Evolutionary conservation across 2,797 vertebrate species (phyloP).

Genomic region (Amblyopsis hoosieri): DNA sequence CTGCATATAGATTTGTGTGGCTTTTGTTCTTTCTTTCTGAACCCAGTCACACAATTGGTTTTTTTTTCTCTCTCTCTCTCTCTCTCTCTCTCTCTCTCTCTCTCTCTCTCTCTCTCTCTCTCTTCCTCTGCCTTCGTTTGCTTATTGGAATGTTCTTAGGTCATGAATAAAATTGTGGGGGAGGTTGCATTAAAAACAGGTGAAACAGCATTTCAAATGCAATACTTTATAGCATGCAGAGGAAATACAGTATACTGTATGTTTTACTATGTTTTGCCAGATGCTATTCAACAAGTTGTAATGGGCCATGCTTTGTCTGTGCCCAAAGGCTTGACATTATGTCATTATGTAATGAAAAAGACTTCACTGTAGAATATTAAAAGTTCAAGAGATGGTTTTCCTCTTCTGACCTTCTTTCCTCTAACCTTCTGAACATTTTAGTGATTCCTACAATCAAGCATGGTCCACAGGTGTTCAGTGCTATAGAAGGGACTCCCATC

Average conservation of each 20-base stretch:
- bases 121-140: conserved; percentile 5
- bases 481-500: conserved; percentile 87
- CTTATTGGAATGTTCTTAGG: conserved; percentile 14
- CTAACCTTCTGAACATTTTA: conserved; percentile 50
- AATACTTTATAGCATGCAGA: conserved; percentile 25
- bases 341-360: too few species aligned
- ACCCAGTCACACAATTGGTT: background rate
- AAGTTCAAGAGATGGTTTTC: too few species aligned
- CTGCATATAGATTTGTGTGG: background rate
- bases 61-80: conserved; percentile 7
- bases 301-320: too few species aligned
- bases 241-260: background rate
- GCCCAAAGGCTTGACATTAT: too few species aligned
- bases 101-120: conserved; percentile 3
- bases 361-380: too few species aligned
- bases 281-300: too few species aligned
- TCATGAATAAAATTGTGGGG: conserved; percentile 44
- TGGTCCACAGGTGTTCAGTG: conserved; percentile 93
- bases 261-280: too few species aligned
- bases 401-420: background rate
- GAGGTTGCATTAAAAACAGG: conserved; percentile 43
- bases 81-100: conserved; percentile 3
- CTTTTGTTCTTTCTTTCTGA: background rate
- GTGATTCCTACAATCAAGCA: conserved; percentile 93
- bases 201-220: conserved; percentile 35